A percentile compares a stretch with the other conserved stretches of the same genome.
phyloP scores from a whole-genome alignment of 2,888 invertebrate species.

The Linnaemya tessellans region DNA sequence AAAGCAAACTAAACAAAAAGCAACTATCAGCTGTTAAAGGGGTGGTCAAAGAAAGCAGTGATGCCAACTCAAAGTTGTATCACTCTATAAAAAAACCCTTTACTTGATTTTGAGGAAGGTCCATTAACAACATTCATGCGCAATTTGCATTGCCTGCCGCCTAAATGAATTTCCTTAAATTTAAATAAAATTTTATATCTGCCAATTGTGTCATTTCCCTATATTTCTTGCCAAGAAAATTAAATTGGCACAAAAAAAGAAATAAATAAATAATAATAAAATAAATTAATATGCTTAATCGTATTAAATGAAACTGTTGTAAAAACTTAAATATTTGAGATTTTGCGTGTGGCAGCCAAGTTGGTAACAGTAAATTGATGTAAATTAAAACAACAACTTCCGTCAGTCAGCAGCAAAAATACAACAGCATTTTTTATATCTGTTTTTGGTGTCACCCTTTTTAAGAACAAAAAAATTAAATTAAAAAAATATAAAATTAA shows the following conservation, averaged over 20 bases:
- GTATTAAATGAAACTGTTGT: conserved; percentile 13
- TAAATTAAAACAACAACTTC: conserved; percentile 67
- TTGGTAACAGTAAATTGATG: conserved; percentile 63
- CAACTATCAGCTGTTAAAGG: no score
- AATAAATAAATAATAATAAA: no score
- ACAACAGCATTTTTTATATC: neutral
- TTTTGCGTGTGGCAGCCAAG: conserved; percentile 54
- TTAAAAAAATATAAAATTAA: neutral
- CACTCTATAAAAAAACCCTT: no score
- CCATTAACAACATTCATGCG: no score
- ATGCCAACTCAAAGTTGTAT: no score
- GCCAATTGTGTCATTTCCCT: neutral
- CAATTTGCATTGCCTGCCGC: neutral
- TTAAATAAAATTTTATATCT: neutral
- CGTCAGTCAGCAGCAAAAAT: conserved; percentile 33
- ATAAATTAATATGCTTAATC: conserved; percentile 23
- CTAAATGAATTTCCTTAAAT: neutral
- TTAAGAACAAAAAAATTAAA: conserved; percentile 26
- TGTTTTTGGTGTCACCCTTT: conserved; percentile 17
- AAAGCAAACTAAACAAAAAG: no score
- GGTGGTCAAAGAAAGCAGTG: no score
- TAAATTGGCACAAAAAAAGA: conserved; percentile 10
- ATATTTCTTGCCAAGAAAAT: conserved; percentile 28
- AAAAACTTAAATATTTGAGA: neutral
- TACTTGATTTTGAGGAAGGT: no score